phyloP scores from a whole-genome alignment of 2,113 vertebrate genomes.

The Corvus moneduloides region DNA sequence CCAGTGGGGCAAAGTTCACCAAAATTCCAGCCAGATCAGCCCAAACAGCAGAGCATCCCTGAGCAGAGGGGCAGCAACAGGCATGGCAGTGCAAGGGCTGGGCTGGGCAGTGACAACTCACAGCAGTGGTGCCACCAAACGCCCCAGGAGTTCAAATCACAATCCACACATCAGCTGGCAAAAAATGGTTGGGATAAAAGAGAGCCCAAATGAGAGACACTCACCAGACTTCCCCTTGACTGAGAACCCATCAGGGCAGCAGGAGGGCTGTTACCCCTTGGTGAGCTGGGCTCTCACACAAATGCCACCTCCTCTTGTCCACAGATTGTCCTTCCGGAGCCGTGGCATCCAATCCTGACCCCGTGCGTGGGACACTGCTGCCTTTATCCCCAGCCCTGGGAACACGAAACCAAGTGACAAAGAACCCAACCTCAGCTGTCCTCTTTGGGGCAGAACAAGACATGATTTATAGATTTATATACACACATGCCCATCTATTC shows the following conservation, averaged over 20 bases:
- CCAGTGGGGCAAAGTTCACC: neutral
- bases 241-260: neutral
- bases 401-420: neutral
- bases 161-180: rapidly evolving
- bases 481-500: conserved; percentile 48
- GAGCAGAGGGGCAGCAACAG: neutral
- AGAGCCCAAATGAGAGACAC: neutral
- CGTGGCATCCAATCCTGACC: neutral
- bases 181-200: neutral
- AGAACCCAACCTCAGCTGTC: neutral
- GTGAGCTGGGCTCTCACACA: neutral
- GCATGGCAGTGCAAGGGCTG: neutral
- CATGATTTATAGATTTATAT: neutral
- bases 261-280: neutral
- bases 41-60: neutral
- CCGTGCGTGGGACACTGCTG: neutral
- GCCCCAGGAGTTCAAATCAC: rapidly evolving
- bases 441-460: neutral
- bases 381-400: neutral
- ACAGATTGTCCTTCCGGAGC: neutral
- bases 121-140: neutral
- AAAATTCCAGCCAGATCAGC: neutral
- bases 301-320: neutral
- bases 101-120: neutral
- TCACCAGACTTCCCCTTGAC: neutral